These are phyloP conservation scores for Magallana gigas DNA, from an alignment of 1,140 invertebrate genomes.

Conservation along the genomic window DNA sequence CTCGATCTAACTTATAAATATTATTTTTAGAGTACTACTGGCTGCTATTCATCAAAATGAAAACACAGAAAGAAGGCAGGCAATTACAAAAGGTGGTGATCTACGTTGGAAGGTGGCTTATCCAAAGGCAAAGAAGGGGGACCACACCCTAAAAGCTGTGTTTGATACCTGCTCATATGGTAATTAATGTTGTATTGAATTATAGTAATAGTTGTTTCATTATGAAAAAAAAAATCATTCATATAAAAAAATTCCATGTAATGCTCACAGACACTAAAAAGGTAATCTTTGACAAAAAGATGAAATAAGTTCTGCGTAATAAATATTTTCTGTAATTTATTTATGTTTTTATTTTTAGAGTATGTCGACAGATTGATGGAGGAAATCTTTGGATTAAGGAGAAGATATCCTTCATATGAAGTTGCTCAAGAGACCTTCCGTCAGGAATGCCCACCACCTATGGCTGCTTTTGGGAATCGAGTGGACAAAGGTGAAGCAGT, in stretches of 20 bases:
- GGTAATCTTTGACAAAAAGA: neutral
- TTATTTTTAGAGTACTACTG: slow-evolving; percentile 3
- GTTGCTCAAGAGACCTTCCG: too few species aligned
- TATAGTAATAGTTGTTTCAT: too few species aligned
- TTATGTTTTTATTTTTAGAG: neutral
- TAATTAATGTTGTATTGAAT: neutral
- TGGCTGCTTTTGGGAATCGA: too few species aligned
- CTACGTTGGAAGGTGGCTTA: neutral
- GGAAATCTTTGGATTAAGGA: neutral
- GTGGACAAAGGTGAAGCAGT: too few species aligned
- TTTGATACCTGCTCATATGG: slow-evolving; percentile 1
- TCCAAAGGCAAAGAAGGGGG: slow-evolving; percentile 38
- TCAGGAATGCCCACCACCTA: too few species aligned
- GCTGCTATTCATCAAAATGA: slow-evolving; percentile 31
- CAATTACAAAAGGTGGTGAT: neutral
- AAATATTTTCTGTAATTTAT: neutral
- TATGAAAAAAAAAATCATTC: too few species aligned
- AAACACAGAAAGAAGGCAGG: neutral
- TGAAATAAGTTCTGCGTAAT: neutral
- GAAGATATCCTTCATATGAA: too few species aligned
- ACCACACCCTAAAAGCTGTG: neutral
- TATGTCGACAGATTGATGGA: slow-evolving; percentile 16
- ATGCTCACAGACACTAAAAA: neutral
- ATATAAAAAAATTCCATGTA: too few species aligned
- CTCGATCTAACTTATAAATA: too few species aligned